A percentile compares a stretch with the other conserved stretches of the same genome.
These are phyloP conservation scores for Enteromius argenteus DNA, from an alignment of 2,797 vertebrate species.

Conservation along the genomic window DNA sequence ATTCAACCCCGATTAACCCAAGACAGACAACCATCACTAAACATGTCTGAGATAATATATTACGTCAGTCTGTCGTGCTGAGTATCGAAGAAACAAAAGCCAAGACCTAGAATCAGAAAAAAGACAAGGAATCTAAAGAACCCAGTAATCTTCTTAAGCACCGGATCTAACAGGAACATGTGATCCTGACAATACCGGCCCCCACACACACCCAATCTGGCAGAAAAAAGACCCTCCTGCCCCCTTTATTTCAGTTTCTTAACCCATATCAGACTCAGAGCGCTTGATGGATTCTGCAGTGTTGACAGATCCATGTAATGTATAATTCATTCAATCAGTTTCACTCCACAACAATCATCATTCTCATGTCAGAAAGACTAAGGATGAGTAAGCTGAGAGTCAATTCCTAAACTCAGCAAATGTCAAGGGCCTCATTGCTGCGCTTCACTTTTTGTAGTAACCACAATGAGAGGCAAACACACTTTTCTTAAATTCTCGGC, in stretches of 20 bases:
- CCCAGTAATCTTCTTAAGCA: slow-evolving; percentile 82
- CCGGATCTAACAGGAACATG: slow-evolving; percentile 78
- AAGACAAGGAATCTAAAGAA: slow-evolving; percentile 81
- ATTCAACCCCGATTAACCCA: not conserved
- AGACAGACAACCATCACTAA: not conserved
- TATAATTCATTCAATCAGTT: not conserved
- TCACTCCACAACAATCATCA: not conserved
- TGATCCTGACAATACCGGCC: slow-evolving; percentile 78
- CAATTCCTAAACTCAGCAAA: not conserved
- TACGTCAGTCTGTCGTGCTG: not conserved
- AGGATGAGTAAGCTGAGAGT: not conserved
- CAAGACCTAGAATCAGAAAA: slow-evolving; percentile 66
- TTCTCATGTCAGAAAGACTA: slow-evolving; percentile 12
- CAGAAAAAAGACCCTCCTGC: not conserved
- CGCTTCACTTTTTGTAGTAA: not conserved
- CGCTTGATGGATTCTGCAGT: not conserved
- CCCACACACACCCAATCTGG: not conserved
- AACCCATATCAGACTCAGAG: not conserved
- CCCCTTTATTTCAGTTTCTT: not conserved
- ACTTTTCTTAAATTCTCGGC: not conserved
- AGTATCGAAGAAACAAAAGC: slow-evolving; percentile 50
- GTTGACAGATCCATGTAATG: slow-evolving; percentile 8
- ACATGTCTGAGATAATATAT: not conserved
- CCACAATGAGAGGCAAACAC: not conserved
- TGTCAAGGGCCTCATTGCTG: not conserved